Conservation (phyloP, 1,140 invertebrate genomes). For the Vanessa atalanta region DNA sequence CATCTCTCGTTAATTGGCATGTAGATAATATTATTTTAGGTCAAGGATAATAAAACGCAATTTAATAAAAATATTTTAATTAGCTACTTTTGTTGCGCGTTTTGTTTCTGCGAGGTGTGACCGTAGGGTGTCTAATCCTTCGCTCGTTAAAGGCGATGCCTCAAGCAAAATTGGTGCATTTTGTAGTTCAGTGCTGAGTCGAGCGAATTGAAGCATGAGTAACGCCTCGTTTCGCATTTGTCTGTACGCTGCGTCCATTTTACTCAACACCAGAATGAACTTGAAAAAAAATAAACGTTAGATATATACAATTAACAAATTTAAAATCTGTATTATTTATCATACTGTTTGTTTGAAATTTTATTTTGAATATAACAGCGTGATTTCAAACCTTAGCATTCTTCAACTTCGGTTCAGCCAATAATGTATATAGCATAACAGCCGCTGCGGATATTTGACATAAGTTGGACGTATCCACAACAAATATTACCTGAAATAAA, state of each 20-base stretch:
- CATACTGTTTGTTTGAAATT: too few species aligned
- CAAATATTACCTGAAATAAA: constrained; percentile 82
- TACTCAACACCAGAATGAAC: constrained; percentile 88
- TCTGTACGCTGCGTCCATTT: constrained; percentile 90
- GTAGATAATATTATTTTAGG: constrained; percentile 32
- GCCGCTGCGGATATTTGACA: constrained; percentile 91
- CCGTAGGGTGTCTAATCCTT: constrained; percentile 85
- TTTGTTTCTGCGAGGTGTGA: constrained; percentile 82
- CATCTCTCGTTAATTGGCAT: constrained; percentile 39
- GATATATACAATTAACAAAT: too few species aligned
- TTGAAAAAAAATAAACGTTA: constrained; percentile 56
- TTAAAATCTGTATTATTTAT: too few species aligned
- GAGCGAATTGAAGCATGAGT: constrained; percentile 87
- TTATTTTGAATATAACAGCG: too few species aligned
- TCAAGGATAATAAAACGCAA: constrained; percentile 40
- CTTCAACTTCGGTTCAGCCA: constrained; percentile 85
- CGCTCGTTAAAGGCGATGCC: constrained; percentile 86
- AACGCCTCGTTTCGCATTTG: constrained; percentile 91
- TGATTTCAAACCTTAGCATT: constrained; percentile 81
- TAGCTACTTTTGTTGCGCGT: constrained; percentile 25
- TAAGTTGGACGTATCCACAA: constrained; percentile 89
- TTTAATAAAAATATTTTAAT: constrained; percentile 29
- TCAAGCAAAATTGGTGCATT: constrained; percentile 86
- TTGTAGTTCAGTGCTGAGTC: constrained; percentile 84
- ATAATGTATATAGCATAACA: constrained; percentile 86